Evolutionary conservation across 2,113 vertebrate genomes (phyloP), one percentile per base, ranked within the genome.

Genomic region (Nyctereutes procyonoides): DNA sequence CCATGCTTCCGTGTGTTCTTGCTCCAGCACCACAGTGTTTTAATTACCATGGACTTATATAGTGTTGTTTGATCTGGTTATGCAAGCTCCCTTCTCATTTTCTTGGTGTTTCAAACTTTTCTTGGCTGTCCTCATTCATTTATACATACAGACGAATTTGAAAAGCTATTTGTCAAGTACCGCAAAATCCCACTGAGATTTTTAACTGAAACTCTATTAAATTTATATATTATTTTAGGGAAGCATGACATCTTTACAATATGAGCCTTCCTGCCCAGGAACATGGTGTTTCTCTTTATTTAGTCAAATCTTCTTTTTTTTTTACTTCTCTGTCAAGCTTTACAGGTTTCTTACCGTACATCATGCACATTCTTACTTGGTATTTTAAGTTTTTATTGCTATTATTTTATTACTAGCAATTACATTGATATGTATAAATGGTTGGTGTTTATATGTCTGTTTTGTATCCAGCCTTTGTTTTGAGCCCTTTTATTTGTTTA

Each of bases 21-120:
- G 28, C 63, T 60, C 63, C 17, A 62, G 74, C 13, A 30, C 35
- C 88, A 88, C 17, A 71, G 69, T 96, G 90, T 71, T 96, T 94
- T 92, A 97, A 95, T 98, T 90, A 97, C 58, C 10, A 3, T 56
- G 55, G 35, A 98, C 90, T 96, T 97, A 97, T 93, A 85, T 26
- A 65, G 71, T 80, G 73, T 24, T 90, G 93, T 98, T 95, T 96
- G 87, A 97, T 96, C 83, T 96, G 63, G 87, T 65, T 86, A 96
- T 96, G 80, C 43, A 84, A 93, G 74, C n/a, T 89, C 63, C 38
- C 62, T 83, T 97, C 91, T 97, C 88, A 95, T 96, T 97, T 96
- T 92, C 88, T 93, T 96, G 84, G 19, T 90, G 97, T 95, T 97
- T 94, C 35, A 60, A 38, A 95, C 95, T 97, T 97, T 95, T 96